Conservation (phyloP, 37 sponge, comb jelly and placozoan genomes). For the Cladorhizidae sp. region DNA sequence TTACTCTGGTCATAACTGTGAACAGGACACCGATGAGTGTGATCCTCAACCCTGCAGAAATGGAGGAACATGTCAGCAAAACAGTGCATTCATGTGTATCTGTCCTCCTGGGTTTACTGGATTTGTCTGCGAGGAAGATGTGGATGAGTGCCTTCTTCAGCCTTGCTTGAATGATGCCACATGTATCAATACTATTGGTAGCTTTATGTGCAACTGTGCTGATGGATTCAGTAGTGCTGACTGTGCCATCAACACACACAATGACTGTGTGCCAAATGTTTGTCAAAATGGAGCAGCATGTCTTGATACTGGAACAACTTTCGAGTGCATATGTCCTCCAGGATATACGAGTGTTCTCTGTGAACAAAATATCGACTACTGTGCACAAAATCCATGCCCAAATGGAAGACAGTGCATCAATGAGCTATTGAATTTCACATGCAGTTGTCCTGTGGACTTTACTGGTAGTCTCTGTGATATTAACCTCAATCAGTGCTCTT, state of each 20-base stretch:
- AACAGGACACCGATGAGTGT: constrained; percentile 39
- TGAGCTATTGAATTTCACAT: constrained; percentile 12
- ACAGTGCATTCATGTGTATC: constrained; percentile 20
- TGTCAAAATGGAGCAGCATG: constrained; percentile 47
- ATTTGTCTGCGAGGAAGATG: constrained; percentile 22
- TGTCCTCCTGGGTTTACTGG: constrained; percentile 59
- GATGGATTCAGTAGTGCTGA: constrained; percentile 42
- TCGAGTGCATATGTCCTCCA: constrained; percentile 47
- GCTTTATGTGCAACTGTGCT: constrained; percentile 39
- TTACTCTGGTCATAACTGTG: constrained; percentile 50
- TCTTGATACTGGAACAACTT: constrained; percentile 31
- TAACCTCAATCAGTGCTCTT: constrained; percentile 41
- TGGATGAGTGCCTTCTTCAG: constrained; percentile 26
- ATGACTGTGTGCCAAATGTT: constrained; percentile 51
- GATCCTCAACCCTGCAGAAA: constrained; percentile 47
- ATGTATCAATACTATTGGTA: constrained; percentile 22
- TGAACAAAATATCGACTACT: constrained; percentile 31
- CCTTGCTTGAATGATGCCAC: constrained; percentile 44
- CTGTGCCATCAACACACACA: constrained; percentile 44
- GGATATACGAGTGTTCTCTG: constrained; percentile 68
- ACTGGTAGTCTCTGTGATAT: constrained; percentile 50
- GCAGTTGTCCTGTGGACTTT: constrained; percentile 41
- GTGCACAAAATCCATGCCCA: constrained; percentile 37
- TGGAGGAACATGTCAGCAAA: constrained; percentile 48
- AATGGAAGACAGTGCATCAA: constrained; percentile 51